A percentile compares a stretch with the other conserved stretches of the same genome.
These are phyloP conservation scores for Lithosia quadra DNA, from an alignment of 2,888 invertebrate genomes.

Conservation along the genomic window DNA sequence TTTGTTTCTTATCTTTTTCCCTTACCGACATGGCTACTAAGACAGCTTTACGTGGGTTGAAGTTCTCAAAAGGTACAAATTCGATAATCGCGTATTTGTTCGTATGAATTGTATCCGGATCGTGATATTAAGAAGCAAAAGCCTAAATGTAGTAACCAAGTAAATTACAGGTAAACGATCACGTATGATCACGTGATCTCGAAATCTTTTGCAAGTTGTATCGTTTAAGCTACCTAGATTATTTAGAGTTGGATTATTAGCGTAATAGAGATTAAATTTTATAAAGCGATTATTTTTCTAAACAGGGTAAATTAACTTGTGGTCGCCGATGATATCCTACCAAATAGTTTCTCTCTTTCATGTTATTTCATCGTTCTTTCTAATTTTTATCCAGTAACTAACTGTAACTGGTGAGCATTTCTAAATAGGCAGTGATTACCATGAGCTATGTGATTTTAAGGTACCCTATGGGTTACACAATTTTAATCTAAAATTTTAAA, in stretches of 20 bases:
- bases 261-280: too few relatives aligned
- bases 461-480: neutral
- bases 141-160: neutral
- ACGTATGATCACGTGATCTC: too few relatives aligned
- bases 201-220: neutral
- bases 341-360: too few relatives aligned
- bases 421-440: neutral
- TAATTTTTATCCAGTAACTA: too few relatives aligned
- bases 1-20: constrained; percentile 57
- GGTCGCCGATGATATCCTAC: too few relatives aligned
- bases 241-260: too few relatives aligned
- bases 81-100: constrained; percentile 12
- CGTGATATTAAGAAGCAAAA: neutral
- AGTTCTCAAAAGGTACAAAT: constrained; percentile 14
- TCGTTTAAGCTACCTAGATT: too few relatives aligned
- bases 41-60: constrained; percentile 41
- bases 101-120: neutral
- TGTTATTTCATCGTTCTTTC: too few relatives aligned
- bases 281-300: too few relatives aligned
- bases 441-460: too few relatives aligned
- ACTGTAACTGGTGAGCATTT: neutral
- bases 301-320: too few relatives aligned
- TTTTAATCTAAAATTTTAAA: neutral
- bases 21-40: constrained; percentile 40
- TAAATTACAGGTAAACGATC: neutral